Conservation (phyloP, 2,888 invertebrate species). For the Drosophila lacicola region DNA sequence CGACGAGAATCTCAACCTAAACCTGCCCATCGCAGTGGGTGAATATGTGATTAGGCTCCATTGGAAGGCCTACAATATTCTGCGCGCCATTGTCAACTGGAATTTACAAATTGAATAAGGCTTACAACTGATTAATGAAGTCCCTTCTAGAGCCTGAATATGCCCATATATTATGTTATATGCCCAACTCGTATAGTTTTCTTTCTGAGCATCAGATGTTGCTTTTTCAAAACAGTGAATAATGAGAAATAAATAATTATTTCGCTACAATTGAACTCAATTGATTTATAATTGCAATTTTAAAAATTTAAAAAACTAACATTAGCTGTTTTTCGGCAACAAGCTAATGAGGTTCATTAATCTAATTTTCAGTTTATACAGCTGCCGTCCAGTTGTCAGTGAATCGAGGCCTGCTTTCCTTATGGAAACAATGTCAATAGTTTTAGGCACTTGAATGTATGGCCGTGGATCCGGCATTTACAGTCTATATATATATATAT, state of each 20-base stretch:
- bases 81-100: not conserved
- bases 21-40: not conserved
- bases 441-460: not conserved
- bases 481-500: too few relatives aligned
- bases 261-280: not conserved
- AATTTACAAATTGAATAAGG: too few relatives aligned
- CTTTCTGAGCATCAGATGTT: too few relatives aligned
- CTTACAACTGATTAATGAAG: too few relatives aligned
- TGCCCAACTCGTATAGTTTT: too few relatives aligned
- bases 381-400: not conserved
- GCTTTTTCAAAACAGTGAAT: too few relatives aligned
- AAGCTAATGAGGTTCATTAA: not conserved
- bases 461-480: not conserved
- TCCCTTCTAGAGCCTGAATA: too few relatives aligned
- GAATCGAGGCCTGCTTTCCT: not conserved
- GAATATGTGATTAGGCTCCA: not conserved
- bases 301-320: too few relatives aligned
- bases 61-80: conserved; percentile 10
- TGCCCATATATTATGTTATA: too few relatives aligned
- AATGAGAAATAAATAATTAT: not conserved
- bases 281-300: conserved; percentile 9
- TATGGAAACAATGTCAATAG: not conserved
- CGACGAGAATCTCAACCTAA: not conserved
- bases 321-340: too few relatives aligned
- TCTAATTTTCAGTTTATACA: not conserved